Percentiles rank a stretch among this genome's conserved stretches.
Evolutionary conservation across 2,888 invertebrate species (phyloP).

Genomic region (Harpagoxenus sublaevis): DNA sequence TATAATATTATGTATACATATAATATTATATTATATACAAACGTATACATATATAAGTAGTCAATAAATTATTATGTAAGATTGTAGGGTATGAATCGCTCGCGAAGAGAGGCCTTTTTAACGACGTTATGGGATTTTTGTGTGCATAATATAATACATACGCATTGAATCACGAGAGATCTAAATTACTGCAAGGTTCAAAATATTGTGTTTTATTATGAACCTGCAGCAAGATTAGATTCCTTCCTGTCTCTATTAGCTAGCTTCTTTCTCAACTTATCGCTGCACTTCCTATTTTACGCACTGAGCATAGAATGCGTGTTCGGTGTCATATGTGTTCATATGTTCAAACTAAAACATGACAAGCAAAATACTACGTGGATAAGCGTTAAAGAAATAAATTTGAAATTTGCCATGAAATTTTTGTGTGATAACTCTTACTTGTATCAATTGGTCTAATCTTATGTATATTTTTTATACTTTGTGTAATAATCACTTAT

Average conservation of each 20-base stretch:
- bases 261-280: background rate
- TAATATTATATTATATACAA: background rate
- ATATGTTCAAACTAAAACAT: background rate
- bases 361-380: background rate
- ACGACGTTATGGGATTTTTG: conserved; percentile 36
- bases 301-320: background rate
- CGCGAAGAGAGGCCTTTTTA: conserved; percentile 47
- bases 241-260: background rate
- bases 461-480: conserved; percentile 15
- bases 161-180: conserved; percentile 8
- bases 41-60: conserved; percentile 73
- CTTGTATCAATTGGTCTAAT: background rate
- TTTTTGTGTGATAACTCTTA: background rate
- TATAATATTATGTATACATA: background rate
- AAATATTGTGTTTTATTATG: conserved; percentile 35
- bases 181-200: conserved; percentile 6
- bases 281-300: background rate
- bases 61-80: conserved; percentile 84
- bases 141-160: conserved; percentile 24
- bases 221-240: background rate
- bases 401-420: conserved; percentile 10
- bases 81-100: conserved; percentile 64
- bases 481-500: too few relatives aligned
- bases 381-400: background rate
- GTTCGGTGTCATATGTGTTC: background rate